phyloP scores from a whole-genome alignment of 2,797 vertebrate species.

The Oreortyx pictus region DNA sequence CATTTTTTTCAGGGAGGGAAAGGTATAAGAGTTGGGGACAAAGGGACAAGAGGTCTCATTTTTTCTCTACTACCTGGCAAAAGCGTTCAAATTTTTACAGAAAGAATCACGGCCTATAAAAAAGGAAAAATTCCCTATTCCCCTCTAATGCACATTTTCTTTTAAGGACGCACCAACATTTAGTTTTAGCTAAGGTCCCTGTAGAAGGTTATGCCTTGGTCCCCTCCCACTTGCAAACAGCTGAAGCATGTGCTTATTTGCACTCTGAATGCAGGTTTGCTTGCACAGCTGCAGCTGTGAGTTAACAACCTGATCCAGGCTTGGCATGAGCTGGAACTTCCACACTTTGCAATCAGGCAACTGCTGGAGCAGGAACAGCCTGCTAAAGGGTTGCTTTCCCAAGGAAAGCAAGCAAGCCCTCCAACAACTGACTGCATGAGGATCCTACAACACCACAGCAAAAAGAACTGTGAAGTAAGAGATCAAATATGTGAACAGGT shows the following conservation, averaged over 20 bases:
- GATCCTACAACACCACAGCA: not conserved
- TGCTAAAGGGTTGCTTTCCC: not conserved
- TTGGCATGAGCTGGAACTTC: not conserved
- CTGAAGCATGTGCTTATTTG: conserved; percentile 11
- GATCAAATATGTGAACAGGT: not conserved
- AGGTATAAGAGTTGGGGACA: rapidly evolving
- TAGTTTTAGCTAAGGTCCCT: not conserved
- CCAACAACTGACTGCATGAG: not conserved
- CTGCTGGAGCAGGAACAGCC: not conserved
- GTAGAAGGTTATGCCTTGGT: not conserved
- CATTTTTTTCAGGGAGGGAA: not conserved
- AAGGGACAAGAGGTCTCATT: not conserved
- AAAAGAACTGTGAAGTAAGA: not conserved
- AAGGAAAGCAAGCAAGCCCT: not conserved
- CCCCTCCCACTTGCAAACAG: not conserved
- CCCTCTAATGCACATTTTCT: not conserved
- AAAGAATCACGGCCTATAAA: not conserved
- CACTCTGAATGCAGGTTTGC: not conserved
- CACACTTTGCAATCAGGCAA: not conserved
- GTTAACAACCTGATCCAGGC: not conserved
- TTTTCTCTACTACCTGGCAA: not conserved
- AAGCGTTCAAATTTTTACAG: not conserved
- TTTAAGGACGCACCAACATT: not conserved
- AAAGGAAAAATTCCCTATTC: not conserved
- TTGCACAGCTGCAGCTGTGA: conserved; percentile 44